Conservation (phyloP, 2,113 vertebrate species). For the Podilymbus podiceps region DNA sequence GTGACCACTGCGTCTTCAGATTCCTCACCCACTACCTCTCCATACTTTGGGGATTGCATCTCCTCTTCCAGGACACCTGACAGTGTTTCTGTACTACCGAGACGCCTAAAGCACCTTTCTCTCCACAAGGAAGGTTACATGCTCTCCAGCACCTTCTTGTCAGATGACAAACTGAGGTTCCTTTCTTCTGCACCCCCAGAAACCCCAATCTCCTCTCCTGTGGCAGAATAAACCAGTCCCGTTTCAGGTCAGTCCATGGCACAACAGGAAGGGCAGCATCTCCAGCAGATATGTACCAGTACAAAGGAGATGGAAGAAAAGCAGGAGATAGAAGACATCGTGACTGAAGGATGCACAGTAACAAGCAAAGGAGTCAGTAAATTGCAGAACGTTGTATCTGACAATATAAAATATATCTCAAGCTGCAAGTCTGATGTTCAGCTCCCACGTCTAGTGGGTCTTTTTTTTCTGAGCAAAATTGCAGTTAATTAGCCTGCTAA, state of each 20-base stretch:
- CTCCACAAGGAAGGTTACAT: not conserved
- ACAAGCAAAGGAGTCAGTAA: slow-evolving; percentile 28
- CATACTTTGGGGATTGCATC: not conserved
- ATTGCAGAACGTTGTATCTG: slow-evolving; percentile 15
- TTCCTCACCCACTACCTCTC: not conserved
- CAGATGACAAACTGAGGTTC: not conserved
- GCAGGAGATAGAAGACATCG: slow-evolving; percentile 19
- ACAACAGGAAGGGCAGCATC: slow-evolving; percentile 20
- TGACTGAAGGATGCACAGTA: slow-evolving; percentile 33
- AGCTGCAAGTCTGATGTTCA: slow-evolving; percentile 44
- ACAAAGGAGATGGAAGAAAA: slow-evolving; percentile 40
- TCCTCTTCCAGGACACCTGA: not conserved
- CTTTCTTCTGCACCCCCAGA: not conserved
- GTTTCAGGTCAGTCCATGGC: slow-evolving; percentile 1
- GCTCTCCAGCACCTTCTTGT: not conserved
- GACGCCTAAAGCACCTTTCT: not conserved
- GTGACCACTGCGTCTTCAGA: not conserved
- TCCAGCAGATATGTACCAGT: slow-evolving; percentile 53
- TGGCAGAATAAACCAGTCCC: not conserved
- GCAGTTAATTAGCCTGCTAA: slow-evolving; percentile 27
- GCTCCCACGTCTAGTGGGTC: slow-evolving; percentile 16
- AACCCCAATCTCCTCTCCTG: not conserved
- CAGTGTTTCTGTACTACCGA: not conserved
- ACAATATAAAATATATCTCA: slow-evolving; percentile 43
- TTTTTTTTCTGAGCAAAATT: slow-evolving; percentile 43